Evolutionary conservation across 2,113 vertebrate genomes (phyloP).

Genomic region (Pycnonotus jocosus): DNA sequence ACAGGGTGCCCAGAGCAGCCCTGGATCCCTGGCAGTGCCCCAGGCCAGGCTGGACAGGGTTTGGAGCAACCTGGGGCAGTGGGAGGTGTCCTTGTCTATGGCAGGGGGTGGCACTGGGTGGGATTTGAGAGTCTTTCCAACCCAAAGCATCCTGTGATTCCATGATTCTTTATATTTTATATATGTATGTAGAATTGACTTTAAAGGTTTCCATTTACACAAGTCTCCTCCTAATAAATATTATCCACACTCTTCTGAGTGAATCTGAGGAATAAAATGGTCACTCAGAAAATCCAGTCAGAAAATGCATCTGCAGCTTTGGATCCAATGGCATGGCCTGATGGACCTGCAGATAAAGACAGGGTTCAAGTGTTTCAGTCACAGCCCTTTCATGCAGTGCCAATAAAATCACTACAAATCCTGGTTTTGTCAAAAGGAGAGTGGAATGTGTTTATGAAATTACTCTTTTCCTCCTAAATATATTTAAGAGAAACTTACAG

Average conservation of each 20-base stretch:
- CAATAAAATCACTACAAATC: not conserved
- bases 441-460: not conserved
- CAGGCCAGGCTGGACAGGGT: rapidly evolving
- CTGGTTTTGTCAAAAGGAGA: not conserved
- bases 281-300: not conserved
- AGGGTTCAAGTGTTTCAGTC: not conserved
- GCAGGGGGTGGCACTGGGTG: not conserved
- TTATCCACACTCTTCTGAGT: rapidly evolving
- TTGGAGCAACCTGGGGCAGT: rapidly evolving
- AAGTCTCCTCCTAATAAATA: not conserved
- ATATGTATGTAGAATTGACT: not conserved
- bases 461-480: constrained; percentile 9
- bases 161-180: not conserved
- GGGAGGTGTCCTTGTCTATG: not conserved
- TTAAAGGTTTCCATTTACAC: not conserved
- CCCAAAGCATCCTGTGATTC: not conserved
- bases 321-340: not conserved
- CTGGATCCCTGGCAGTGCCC: not conserved
- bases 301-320: not conserved
- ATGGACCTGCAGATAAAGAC: not conserved
- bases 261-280: not conserved
- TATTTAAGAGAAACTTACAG: constrained; percentile 24
- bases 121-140: not conserved
- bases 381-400: not conserved
- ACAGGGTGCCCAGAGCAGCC: not conserved